These are phyloP conservation scores for Coleophora deauratella DNA, from an alignment of 2,888 invertebrate species.

Conservation along the genomic window DNA sequence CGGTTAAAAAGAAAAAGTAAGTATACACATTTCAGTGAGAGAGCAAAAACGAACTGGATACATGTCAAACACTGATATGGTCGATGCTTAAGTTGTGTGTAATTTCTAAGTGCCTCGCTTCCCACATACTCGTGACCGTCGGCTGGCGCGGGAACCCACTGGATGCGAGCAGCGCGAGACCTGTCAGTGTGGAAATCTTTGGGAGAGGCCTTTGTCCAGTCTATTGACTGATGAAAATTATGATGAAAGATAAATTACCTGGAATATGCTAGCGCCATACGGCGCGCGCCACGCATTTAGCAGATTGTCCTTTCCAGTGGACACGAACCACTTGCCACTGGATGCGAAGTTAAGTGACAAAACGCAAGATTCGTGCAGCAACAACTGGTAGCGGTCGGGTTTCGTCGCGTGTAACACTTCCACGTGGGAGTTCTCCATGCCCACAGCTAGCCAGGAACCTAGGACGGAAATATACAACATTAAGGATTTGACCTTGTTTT, in stretches of 20 bases:
- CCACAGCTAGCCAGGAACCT: constrained; percentile 97
- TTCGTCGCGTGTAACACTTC: constrained; percentile 94
- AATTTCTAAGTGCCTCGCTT: too few species aligned
- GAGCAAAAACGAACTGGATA: too few species aligned
- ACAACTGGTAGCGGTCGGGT: constrained; percentile 95
- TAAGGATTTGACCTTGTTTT: background rate
- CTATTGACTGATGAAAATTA: too few species aligned
- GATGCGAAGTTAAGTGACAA: constrained; percentile 95
- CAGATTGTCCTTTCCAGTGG: constrained; percentile 98
- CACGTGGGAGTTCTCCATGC: constrained; percentile 98
- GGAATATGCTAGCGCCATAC: constrained; percentile 98
- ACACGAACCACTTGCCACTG: constrained; percentile 98
- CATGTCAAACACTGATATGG: too few species aligned
- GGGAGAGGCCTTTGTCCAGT: too few species aligned
- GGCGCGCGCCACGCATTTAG: constrained; percentile 98
- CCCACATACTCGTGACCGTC: too few species aligned
- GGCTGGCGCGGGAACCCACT: too few species aligned
- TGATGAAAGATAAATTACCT: constrained; percentile 72
- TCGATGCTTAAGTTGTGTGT: too few species aligned
- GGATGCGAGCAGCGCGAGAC: too few species aligned
- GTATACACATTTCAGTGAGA: too few species aligned
- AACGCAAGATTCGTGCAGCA: constrained; percentile 97
- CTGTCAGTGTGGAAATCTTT: too few species aligned
- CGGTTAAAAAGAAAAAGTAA: too few species aligned
- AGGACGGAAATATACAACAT: constrained; percentile 3